These are phyloP conservation scores for Drosophila lowei DNA, from an alignment of 1,140 invertebrate species.

Conservation along the genomic window DNA sequence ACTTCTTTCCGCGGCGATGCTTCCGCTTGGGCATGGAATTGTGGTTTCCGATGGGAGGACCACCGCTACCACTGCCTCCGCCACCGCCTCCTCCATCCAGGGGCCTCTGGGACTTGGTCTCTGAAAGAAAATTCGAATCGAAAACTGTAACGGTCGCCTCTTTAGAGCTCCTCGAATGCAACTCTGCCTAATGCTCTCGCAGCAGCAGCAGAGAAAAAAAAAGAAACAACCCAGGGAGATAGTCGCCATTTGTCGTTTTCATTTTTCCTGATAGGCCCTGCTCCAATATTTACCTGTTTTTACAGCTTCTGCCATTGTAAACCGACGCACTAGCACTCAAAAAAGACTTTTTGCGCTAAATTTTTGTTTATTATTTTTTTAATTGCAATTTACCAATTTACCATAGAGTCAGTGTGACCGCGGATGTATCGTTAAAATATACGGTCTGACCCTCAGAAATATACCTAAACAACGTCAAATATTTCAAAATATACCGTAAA, in stretches of 20 bases:
- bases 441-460: no score
- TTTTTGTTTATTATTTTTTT: neutral
- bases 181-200: constrained; percentile 16
- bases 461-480: no score
- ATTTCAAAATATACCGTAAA: no score
- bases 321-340: neutral
- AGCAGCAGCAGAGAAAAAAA: constrained; percentile 19
- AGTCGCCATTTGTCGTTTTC: constrained; percentile 56
- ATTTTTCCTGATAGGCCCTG: constrained; percentile 19
- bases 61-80: constrained; percentile 8
- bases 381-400: constrained; percentile 1
- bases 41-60: constrained; percentile 1
- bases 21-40: constrained; percentile 70
- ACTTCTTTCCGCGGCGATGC: constrained; percentile 83
- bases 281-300: constrained; percentile 56
- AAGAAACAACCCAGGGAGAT: constrained; percentile 14
- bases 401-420: no score
- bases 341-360: constrained; percentile 2
- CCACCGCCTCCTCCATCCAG: constrained; percentile 31
- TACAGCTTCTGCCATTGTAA: constrained; percentile 57
- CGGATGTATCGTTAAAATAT: no score
- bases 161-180: constrained; percentile 13
- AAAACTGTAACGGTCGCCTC: constrained; percentile 20
- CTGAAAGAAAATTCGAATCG: constrained; percentile 7
- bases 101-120: constrained; percentile 22